A percentile compares a stretch with the other conserved stretches of the same genome.
These are phyloP conservation scores for Mizuhopecten yessoensis DNA, from an alignment of 1,140 invertebrate genomes.

Conservation along the genomic window DNA sequence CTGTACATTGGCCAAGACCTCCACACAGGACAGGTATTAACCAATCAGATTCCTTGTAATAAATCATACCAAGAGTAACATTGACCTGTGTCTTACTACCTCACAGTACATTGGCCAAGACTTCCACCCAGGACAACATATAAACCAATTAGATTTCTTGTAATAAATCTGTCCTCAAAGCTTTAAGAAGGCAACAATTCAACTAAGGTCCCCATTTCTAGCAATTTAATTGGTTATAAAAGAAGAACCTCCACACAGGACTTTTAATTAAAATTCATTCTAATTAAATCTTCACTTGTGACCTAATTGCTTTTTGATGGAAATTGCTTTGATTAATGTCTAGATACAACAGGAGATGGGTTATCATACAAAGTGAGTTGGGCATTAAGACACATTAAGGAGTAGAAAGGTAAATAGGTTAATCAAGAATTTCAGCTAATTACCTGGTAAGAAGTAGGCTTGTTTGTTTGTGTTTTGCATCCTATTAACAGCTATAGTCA, in stretches of 20 bases:
- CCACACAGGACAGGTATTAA: background rate
- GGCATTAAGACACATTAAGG: too few relatives aligned
- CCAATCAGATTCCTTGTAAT: background rate
- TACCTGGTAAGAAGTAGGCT: too few relatives aligned
- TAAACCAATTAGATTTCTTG: background rate
- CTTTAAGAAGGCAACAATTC: background rate
- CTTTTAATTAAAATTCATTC: background rate
- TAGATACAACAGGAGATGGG: too few relatives aligned
- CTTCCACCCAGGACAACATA: background rate
- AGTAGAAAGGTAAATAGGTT: too few relatives aligned
- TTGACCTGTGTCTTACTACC: background rate
- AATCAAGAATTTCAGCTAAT: too few relatives aligned
- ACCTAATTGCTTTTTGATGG: background rate
- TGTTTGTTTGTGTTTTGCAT: too few relatives aligned
- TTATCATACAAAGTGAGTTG: too few relatives aligned
- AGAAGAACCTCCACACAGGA: too few relatives aligned
- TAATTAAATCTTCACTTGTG: background rate
- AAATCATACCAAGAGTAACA: too few relatives aligned
- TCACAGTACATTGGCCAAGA: slow-evolving; percentile 17
- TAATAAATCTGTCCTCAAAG: background rate
- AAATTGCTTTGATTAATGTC: background rate
- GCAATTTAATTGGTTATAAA: background rate
- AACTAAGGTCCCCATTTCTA: background rate
- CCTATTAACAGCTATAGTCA: too few relatives aligned
- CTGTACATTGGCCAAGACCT: slow-evolving; percentile 3